These are phyloP conservation scores for Tiphia femorata DNA, from an alignment of 2,888 invertebrate species.

Conservation along the genomic window DNA sequence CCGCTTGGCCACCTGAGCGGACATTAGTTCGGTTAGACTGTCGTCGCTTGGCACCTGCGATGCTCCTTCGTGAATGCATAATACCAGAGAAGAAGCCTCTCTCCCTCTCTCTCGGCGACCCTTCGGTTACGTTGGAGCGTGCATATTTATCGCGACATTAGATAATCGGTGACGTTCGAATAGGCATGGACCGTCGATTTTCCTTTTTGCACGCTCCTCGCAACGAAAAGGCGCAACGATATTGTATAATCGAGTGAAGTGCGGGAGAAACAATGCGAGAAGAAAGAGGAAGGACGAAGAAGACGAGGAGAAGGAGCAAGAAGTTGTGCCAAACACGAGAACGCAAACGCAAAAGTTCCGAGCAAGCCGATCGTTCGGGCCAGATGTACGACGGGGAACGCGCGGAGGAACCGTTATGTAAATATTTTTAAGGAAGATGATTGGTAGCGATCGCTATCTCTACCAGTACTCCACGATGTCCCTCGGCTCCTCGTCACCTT, in stretches of 20 bases:
- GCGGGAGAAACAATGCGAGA: slow-evolving; percentile 10
- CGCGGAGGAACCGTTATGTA: slow-evolving; percentile 20
- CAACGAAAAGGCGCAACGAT: slow-evolving; percentile 29
- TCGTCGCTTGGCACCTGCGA: too few relatives aligned
- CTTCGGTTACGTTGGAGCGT: slow-evolving; percentile 10
- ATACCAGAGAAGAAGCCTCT: neutral
- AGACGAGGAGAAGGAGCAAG: too few relatives aligned
- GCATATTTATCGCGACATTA: slow-evolving; percentile 28
- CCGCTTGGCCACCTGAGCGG: too few relatives aligned
- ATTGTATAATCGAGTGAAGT: slow-evolving; percentile 44
- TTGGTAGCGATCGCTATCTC: too few relatives aligned
- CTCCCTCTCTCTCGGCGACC: slow-evolving; percentile 1
- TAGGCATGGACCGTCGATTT: slow-evolving; percentile 34
- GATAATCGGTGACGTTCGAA: slow-evolving; percentile 27
- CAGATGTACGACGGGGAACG: neutral
- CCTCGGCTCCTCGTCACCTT: too few relatives aligned
- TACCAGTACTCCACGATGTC: too few relatives aligned
- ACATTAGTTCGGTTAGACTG: too few relatives aligned
- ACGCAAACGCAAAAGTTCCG: slow-evolving; percentile 1
- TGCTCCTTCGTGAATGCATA: too few relatives aligned
- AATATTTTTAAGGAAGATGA: too few relatives aligned
- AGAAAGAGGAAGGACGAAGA: neutral
- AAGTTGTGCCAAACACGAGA: neutral
- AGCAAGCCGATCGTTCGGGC: neutral
- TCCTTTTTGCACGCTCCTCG: slow-evolving; percentile 21